These are phyloP conservation scores for Podocnemis expansa DNA, from an alignment of 2,113 vertebrate genomes.

Conservation along the genomic window DNA sequence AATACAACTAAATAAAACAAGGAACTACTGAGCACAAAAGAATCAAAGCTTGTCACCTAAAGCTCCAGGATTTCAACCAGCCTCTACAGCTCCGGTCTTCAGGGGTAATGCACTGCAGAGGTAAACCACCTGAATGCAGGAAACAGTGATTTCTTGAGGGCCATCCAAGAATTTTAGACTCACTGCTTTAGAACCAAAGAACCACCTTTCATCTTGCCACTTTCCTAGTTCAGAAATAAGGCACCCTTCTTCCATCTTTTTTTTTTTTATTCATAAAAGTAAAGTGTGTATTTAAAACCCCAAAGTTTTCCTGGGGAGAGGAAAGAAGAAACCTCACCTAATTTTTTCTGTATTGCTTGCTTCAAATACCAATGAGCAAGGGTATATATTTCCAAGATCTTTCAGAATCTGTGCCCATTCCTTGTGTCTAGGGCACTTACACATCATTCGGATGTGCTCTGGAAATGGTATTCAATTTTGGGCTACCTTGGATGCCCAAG, in stretches of 20 bases:
- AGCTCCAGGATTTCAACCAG: not conserved
- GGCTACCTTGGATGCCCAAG: not conserved
- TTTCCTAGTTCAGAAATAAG: not conserved
- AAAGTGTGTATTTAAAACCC: not conserved
- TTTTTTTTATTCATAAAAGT: not conserved
- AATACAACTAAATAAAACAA: not conserved
- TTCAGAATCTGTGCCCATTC: not conserved
- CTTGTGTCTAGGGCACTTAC: not conserved
- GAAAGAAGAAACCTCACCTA: not conserved
- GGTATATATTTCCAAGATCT: fast-evolving
- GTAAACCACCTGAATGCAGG: not conserved
- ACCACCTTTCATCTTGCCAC: not conserved
- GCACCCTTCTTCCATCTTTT: not conserved
- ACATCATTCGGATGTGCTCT: not conserved
- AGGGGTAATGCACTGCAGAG: not conserved
- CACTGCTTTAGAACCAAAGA: not conserved
- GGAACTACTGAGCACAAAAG: not conserved
- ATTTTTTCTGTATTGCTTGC: not conserved
- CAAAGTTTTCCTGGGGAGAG: not conserved
- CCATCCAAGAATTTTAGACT: not conserved
- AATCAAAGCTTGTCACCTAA: not conserved
- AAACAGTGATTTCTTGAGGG: not conserved
- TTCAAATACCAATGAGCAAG: not conserved
- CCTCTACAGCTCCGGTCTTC: not conserved
- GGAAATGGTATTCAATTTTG: not conserved